Evolutionary conservation across 2,888 invertebrate species (phyloP).

Genomic region (Pyrrhia umbra): DNA sequence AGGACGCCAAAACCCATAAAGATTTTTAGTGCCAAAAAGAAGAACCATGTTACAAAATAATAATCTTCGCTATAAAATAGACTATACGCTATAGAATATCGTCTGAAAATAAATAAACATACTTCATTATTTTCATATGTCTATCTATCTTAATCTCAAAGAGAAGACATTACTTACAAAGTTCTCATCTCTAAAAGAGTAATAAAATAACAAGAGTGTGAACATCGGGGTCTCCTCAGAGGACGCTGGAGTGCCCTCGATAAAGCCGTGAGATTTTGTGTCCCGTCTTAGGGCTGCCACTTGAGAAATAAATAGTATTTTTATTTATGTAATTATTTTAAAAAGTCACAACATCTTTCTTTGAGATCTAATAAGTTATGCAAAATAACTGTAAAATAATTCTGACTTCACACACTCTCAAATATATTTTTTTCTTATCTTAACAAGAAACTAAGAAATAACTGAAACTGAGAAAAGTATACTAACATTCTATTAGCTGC

Average conservation of each 20-base stretch:
- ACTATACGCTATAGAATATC: too few species aligned
- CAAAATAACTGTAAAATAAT: not conserved
- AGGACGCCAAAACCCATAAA: too few species aligned
- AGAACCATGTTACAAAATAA: too few species aligned
- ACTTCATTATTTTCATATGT: not conserved
- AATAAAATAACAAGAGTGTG: conserved; percentile 65
- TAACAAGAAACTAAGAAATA: not conserved
- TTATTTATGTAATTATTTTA: too few species aligned
- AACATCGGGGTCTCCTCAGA: conserved; percentile 55
- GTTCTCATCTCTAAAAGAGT: conserved; percentile 56
- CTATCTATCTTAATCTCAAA: conserved; percentile 19
- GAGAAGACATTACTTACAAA: conserved; percentile 22
- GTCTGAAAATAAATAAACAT: conserved; percentile 1
- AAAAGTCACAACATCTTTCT: not conserved
- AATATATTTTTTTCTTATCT: not conserved
- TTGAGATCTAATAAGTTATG: not conserved
- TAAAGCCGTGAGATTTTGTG: conserved; percentile 66
- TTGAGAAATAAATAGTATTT: not conserved
- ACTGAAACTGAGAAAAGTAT: too few species aligned
- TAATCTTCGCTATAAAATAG: too few species aligned
- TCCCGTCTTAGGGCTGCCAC: conserved; percentile 69
- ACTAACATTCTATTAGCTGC: not conserved
- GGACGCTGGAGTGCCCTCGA: conserved; percentile 55
- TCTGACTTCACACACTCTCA: not conserved
- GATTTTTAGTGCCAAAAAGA: too few species aligned